Base-by-base conservation (phyloP, 2,888 invertebrate species). In the Drosophila birchii region DNA sequence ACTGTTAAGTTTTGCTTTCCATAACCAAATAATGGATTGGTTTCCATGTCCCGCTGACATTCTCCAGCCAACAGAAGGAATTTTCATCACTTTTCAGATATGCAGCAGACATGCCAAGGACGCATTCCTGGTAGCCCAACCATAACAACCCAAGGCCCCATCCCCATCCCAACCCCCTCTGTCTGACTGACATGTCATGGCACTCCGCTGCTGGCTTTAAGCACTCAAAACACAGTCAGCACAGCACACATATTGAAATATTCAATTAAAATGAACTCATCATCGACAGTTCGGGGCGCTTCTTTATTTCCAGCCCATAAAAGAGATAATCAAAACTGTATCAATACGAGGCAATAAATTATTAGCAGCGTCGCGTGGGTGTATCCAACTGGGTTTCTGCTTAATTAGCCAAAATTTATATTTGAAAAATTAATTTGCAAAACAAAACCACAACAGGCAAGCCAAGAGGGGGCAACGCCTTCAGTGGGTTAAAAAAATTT, bases 321-420 rank as follows among this genome's bases (percentile, higher is more conserved):
- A 55, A 58, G 43, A 64, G 51, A 73, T 71, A 73, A 64, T 66
- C 55, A 70, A 69, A 64, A 75, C 53, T 64, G 74, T 72, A 82
- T 86, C 70, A 67, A 83, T 80, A 61, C 64, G 58, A 58, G 44
- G 61, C 62, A 72, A 70, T 75, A 70, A 75, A 81, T 72, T 43
- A 72, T 49, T 55, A 53, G 57, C 36, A 44, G 45, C 62, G 73
- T 62, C 55, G 73, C 55, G 73, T 71, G 56, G 73, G 74, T 66
- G 75, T 54, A 53, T 47, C 39, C 39, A 26, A 26, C 49, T 67
- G 38, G 41, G 12, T 69, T 63, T 70, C 53, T 53, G 75, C 63
- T 78, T 86, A 84, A 86, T 82, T 84, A 75, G 78, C 54, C 59
- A 74, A 73, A 86, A 43, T 43, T 0, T 76, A 74, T 69, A 62